Evolutionary conservation across 2,113 vertebrate species (phyloP).

Genomic region (Pontoporia blainvillei): DNA sequence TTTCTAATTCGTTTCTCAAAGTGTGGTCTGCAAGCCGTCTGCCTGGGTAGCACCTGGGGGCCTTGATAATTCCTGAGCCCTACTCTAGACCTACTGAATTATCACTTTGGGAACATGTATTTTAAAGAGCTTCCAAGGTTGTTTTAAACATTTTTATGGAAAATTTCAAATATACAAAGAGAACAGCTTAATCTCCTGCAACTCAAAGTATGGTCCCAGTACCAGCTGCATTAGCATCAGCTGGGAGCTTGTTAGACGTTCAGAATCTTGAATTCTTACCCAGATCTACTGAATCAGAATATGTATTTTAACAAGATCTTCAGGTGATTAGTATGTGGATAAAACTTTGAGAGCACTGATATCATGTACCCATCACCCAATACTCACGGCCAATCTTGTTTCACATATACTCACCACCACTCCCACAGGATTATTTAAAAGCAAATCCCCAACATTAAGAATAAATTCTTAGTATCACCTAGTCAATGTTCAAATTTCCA

Average conservation of each 20-base stretch:
- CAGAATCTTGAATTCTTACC: not conserved
- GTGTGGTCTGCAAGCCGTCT: not conserved
- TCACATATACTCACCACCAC: not conserved
- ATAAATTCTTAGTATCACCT: not conserved
- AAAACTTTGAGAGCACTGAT: not conserved
- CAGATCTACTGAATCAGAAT: slow-evolving; percentile 4
- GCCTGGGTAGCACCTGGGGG: not conserved
- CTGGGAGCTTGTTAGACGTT: not conserved
- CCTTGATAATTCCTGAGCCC: not conserved
- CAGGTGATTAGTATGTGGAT: not conserved
- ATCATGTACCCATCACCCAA: not conserved
- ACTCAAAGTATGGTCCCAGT: not conserved
- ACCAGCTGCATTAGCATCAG: not conserved
- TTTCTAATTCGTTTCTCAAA: slow-evolving; percentile 24
- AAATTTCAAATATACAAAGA: slow-evolving; percentile 12
- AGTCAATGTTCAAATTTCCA: not conserved
- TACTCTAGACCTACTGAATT: not conserved
- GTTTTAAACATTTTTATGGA: slow-evolving; percentile 26
- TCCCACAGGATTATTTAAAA: not conserved
- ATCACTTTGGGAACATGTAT: not conserved
- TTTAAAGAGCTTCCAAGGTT: slow-evolving; percentile 14
- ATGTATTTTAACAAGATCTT: slow-evolving; percentile 1
- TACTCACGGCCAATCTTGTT: not conserved
- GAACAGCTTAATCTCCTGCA: not conserved
- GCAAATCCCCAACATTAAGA: not conserved